Evolutionary conservation across 1,140 invertebrate species (phyloP).

Genomic region (Argopecten irradians): DNA sequence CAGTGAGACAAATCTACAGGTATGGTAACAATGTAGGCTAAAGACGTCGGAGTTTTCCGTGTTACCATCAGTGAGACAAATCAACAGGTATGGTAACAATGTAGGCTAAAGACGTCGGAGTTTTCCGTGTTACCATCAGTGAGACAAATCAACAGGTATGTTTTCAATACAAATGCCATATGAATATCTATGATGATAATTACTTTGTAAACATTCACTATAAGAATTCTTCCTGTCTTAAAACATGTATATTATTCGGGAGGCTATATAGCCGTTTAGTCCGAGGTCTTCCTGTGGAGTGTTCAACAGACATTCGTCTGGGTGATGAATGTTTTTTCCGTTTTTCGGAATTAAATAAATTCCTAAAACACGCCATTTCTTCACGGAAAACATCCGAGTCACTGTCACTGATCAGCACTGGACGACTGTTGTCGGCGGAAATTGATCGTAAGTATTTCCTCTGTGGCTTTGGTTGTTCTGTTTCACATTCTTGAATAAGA

Average conservation of each 20-base stretch:
- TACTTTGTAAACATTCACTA: not conserved
- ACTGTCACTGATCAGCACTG: not conserved
- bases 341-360: not conserved
- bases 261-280: not conserved
- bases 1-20: too few species aligned
- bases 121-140: too few species aligned
- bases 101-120: too few species aligned
- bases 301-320: not conserved
- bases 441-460: not conserved
- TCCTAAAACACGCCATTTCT: constrained; percentile 3
- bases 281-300: not conserved
- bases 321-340: not conserved
- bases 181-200: not conserved
- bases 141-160: too few species aligned
- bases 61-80: too few species aligned
- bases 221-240: not conserved
- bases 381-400: not conserved
- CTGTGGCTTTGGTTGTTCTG: not conserved
- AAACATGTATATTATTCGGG: not conserved
- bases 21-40: too few species aligned
- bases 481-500: not conserved
- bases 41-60: too few species aligned
- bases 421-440: constrained; percentile 4
- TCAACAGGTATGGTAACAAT: too few species aligned
- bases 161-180: too few species aligned